phyloP scores from a whole-genome alignment of 2,888 invertebrate genomes.

The Peribatodes rhomboidaria region DNA sequence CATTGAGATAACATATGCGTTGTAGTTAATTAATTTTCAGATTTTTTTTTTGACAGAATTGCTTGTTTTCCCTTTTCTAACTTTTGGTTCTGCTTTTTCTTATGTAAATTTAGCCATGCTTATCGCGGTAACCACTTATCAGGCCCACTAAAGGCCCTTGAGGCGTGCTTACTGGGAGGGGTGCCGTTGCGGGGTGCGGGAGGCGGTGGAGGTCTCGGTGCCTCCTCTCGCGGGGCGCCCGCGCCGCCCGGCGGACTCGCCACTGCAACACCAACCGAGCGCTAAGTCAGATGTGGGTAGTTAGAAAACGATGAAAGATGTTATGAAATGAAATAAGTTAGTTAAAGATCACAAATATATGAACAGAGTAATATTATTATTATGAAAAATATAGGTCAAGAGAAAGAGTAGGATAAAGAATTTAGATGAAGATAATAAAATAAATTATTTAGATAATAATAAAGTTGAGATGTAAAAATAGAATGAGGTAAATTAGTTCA shows the following conservation, averaged over 20 bases:
- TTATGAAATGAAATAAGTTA: not conserved
- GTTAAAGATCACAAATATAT: not conserved
- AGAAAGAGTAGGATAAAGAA: no score
- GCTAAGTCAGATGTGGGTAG: conserved; percentile 33
- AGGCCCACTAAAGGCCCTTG: conserved; percentile 50
- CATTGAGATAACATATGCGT: no score
- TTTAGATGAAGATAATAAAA: no score
- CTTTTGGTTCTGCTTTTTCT: not conserved
- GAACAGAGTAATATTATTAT: no score
- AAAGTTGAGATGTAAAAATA: no score
- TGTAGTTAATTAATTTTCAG: no score
- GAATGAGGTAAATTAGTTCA: no score
- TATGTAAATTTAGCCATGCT: not conserved
- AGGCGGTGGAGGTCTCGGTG: conserved; percentile 79
- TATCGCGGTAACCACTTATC: conserved; percentile 69
- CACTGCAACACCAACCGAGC: conserved; percentile 88
- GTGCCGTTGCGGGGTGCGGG: conserved; percentile 82
- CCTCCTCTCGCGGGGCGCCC: conserved; percentile 78
- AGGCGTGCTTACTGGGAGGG: conserved; percentile 82
- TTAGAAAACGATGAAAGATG: not conserved
- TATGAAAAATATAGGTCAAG: no score
- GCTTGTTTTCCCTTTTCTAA: not conserved
- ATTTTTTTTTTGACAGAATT: no score
- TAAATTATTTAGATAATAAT: no score
- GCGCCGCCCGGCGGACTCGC: conserved; percentile 93